phyloP scores from a whole-genome alignment of 2,888 invertebrate species.

The Drosophila kuntzei region DNA sequence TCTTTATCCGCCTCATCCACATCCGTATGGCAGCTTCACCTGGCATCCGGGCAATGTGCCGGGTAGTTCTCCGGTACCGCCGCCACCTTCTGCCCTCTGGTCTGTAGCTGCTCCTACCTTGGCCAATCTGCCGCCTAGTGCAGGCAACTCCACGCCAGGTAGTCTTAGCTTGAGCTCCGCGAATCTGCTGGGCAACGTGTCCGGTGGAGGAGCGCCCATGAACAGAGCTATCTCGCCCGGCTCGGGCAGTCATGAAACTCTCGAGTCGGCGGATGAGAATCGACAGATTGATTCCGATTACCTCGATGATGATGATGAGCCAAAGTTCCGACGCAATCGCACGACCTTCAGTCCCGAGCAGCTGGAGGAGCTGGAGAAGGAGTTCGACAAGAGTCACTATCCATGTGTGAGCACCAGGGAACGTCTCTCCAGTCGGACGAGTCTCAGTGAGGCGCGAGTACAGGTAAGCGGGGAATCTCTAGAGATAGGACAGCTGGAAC shows the following conservation, averaged over 20 bases:
- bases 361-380: slow-evolving; percentile 96
- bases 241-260: slow-evolving; percentile 85
- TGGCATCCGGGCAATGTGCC: slow-evolving; percentile 85
- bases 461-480: slow-evolving; percentile 91
- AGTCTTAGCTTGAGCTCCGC: slow-evolving; percentile 59
- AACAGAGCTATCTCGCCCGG: slow-evolving; percentile 86
- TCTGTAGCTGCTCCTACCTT: slow-evolving; percentile 85
- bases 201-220: slow-evolving; percentile 37
- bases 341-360: slow-evolving; percentile 98
- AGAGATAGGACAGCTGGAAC: neutral
- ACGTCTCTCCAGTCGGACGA: slow-evolving; percentile 95
- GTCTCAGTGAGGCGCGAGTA: slow-evolving; percentile 96
- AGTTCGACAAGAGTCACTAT: slow-evolving; percentile 98
- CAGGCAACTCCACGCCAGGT: slow-evolving; percentile 64
- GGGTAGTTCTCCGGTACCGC: slow-evolving; percentile 64
- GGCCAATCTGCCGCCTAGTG: slow-evolving; percentile 87
- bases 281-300: slow-evolving; percentile 90
- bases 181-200: slow-evolving; percentile 53
- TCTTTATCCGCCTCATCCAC: slow-evolving; percentile 90
- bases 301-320: slow-evolving; percentile 92
- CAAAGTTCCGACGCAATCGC: slow-evolving; percentile 96
- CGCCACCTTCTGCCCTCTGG: slow-evolving; percentile 77
- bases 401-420: slow-evolving; percentile 97
- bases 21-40: slow-evolving; percentile 88
- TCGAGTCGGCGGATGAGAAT: slow-evolving; percentile 85